phyloP scores from a whole-genome alignment of 2,888 invertebrate species.

The Drosophila melanocephala region DNA sequence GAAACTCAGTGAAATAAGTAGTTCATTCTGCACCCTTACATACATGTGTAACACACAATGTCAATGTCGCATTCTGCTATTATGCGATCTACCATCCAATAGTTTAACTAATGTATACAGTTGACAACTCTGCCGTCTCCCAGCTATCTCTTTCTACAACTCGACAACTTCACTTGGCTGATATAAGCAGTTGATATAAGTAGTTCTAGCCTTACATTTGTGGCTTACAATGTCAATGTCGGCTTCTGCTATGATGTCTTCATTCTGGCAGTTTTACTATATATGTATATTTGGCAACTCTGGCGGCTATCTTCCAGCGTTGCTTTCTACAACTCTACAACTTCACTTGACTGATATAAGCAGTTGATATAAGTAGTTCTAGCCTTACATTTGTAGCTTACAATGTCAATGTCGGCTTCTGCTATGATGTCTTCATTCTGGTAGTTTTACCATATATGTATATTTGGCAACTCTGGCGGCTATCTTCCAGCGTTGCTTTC shows the following conservation, averaged over 20 bases:
- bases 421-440: not conserved
- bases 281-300: not conserved
- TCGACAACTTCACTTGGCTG: conserved; percentile 22
- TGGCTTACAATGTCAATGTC: not conserved
- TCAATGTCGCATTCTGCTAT: conserved; percentile 8
- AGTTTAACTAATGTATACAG: not conserved
- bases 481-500: not conserved
- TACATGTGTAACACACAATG: not conserved
- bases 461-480: no score
- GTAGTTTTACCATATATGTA: not conserved
- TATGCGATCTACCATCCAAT: not conserved
- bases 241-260: not conserved
- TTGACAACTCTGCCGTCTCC: not conserved
- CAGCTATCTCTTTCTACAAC: not conserved
- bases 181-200: no score
- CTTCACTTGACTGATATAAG: conserved; percentile 20
- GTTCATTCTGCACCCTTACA: not conserved
- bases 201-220: no score
- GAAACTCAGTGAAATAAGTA: not conserved
- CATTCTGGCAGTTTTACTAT: not conserved
- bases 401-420: not conserved
- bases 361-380: no score
- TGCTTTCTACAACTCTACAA: not conserved
- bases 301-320: no score
- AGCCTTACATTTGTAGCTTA: not conserved